These are phyloP conservation scores for Thermophis baileyi DNA, from an alignment of 2,113 vertebrate species.

Conservation along the genomic window DNA sequence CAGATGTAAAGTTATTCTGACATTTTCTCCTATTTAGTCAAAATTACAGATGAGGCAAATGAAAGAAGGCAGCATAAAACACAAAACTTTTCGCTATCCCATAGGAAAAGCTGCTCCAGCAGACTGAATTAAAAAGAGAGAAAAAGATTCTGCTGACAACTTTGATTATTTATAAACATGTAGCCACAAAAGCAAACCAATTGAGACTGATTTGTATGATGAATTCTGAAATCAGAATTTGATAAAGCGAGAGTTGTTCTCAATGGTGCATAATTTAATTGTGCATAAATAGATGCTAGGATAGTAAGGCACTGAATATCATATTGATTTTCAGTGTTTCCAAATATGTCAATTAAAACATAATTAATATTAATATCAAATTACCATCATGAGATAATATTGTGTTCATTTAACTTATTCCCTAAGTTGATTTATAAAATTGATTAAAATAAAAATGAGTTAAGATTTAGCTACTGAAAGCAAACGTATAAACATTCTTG, in stretches of 20 bases:
- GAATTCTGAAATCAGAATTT: slow-evolving; percentile 2
- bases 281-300: not conserved
- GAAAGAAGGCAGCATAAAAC: not conserved
- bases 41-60: not conserved
- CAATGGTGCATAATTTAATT: not conserved
- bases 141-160: not conserved
- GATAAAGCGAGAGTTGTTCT: not conserved
- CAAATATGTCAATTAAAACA: not conserved
- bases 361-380: not conserved
- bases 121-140: slow-evolving; percentile 3
- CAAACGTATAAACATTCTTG: not conserved
- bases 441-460: not conserved
- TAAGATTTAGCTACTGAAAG: not conserved
- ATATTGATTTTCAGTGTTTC: not conserved
- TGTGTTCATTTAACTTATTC: not conserved
- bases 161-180: not conserved
- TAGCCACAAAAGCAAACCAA: not conserved
- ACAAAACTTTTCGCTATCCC: not conserved
- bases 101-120: slow-evolving; percentile 10
- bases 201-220: not conserved
- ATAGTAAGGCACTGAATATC: not conserved
- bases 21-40: not conserved
- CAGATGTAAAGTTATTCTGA: not conserved
- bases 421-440: not conserved
- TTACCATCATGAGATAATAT: not conserved